These are phyloP conservation scores for Tangara arthus DNA, from an alignment of 2,797 vertebrate species.

Conservation along the genomic window DNA sequence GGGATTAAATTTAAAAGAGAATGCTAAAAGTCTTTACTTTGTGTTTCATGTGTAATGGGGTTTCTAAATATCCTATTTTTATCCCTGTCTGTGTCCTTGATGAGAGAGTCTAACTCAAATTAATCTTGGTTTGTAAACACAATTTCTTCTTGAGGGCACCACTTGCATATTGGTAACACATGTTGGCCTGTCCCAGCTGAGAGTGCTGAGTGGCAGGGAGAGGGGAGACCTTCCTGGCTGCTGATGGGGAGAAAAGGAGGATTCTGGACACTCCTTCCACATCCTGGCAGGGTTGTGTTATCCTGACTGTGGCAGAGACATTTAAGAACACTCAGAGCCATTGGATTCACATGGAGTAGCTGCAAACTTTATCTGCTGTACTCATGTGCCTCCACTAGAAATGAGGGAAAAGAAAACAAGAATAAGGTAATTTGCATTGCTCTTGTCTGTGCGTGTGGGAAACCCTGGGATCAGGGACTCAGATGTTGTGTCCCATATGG, in stretches of 20 bases:
- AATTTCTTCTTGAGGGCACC: neutral
- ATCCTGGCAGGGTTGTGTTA: fast-evolving
- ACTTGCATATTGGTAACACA: neutral
- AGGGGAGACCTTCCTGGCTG: neutral
- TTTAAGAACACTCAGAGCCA: neutral
- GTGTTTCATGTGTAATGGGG: neutral
- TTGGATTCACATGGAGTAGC: neutral
- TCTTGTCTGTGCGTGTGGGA: neutral
- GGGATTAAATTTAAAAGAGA: neutral
- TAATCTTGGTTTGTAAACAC: neutral
- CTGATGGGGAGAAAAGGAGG: neutral
- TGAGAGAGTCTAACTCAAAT: neutral
- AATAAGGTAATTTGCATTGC: neutral
- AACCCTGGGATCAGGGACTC: neutral
- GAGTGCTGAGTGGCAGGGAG: neutral
- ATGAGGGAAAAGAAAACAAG: neutral
- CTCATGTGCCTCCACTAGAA: fast-evolving
- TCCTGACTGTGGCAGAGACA: neutral
- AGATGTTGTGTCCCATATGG: fast-evolving
- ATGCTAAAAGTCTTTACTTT: neutral
- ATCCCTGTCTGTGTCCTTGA: neutral
- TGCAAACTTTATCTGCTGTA: neutral
- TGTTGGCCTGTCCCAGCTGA: neutral
- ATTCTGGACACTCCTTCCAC: neutral
- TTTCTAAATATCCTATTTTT: neutral